Evolutionary conservation across 2,113 vertebrate species (phyloP).

Genomic region (Penelope pileata): DNA sequence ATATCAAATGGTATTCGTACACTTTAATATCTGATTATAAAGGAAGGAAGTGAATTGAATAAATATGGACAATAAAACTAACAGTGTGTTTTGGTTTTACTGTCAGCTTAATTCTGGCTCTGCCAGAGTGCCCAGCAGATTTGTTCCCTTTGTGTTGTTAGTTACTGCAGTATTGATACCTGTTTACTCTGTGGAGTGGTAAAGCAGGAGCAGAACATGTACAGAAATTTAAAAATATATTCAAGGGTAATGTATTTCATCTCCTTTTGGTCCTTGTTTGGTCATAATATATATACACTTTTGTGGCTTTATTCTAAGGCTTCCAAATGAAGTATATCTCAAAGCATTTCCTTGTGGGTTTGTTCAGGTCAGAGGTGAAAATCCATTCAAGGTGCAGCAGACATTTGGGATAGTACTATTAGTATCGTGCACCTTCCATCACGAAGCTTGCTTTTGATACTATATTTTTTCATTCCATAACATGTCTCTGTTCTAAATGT

Average conservation of each 20-base stretch:
- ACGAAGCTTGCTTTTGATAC: neutral
- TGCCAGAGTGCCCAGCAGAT: neutral
- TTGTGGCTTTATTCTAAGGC: neutral
- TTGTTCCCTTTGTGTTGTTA: neutral
- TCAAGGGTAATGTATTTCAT: neutral
- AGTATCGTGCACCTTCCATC: neutral
- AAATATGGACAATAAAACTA: neutral
- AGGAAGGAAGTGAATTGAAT: neutral
- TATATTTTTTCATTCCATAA: neutral
- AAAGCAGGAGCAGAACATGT: neutral
- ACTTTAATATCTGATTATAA: neutral
- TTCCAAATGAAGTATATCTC: neutral
- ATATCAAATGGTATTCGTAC: neutral
- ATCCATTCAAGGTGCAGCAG: neutral
- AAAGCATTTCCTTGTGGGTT: neutral
- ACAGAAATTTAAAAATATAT: neutral
- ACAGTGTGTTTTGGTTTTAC: neutral
- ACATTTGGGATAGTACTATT: neutral
- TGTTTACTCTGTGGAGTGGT: neutral
- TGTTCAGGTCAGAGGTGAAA: slow-evolving; percentile 3
- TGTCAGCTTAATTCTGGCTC: neutral
- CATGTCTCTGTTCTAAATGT: neutral
- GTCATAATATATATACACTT: neutral
- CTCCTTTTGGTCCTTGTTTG: neutral
- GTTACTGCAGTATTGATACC: fast-evolving